phyloP scores from a whole-genome alignment of 2,113 vertebrate genomes.

The Furnarius figulus region DNA sequence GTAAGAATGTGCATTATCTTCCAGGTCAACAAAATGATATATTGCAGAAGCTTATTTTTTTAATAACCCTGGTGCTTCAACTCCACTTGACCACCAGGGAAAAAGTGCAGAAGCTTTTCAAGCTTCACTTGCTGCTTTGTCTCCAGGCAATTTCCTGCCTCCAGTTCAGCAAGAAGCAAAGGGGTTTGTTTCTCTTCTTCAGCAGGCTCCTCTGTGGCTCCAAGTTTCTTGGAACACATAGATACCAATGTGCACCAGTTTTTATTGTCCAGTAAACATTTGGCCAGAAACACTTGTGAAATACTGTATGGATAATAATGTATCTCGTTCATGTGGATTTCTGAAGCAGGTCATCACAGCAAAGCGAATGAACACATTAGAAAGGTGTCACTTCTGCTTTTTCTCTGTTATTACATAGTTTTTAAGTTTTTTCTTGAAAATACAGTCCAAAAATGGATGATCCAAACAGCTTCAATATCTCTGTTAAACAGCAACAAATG shows the following conservation, averaged over 20 bases:
- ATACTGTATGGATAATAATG: neutral
- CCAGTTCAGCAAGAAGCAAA: neutral
- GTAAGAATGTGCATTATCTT: neutral
- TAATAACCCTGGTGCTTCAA: neutral
- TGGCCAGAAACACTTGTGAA: neutral
- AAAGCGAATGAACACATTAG: neutral
- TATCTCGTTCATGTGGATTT: neutral
- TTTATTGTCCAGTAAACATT: neutral
- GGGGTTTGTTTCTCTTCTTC: neutral
- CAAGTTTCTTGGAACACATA: neutral
- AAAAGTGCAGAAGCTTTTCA: neutral
- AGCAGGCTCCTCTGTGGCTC: neutral
- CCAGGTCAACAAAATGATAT: neutral
- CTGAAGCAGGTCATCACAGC: neutral
- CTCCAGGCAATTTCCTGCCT: neutral
- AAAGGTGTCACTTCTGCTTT: neutral
- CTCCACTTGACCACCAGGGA: neutral
- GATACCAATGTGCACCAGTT: neutral
- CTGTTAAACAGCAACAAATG: neutral
- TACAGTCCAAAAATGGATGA: neutral
- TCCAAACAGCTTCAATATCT: neutral
- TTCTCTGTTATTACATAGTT: neutral
- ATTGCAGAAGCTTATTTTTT: conserved; percentile 12
- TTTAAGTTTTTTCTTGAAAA: neutral
- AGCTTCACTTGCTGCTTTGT: neutral